Evolutionary conservation across 1,140 invertebrate species (phyloP).

Genomic region (Drosophila jambulina): DNA sequence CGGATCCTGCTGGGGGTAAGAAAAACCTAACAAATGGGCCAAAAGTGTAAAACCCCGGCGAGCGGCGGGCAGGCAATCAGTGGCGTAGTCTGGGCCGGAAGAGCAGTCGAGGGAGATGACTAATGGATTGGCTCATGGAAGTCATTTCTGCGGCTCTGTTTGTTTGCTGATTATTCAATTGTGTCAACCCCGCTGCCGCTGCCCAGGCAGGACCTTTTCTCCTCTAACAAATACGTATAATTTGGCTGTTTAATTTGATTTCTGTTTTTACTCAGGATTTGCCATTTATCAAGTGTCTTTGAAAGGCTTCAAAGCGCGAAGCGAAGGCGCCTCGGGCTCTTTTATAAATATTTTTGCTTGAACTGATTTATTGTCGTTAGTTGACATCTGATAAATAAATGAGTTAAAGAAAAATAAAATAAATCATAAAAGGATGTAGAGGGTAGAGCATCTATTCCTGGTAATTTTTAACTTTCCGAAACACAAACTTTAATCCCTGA

Average conservation of each 20-base stretch:
- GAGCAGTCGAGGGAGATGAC: slow-evolving; percentile 48
- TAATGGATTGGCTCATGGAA: slow-evolving; percentile 72
- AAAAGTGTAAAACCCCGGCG: slow-evolving; percentile 80
- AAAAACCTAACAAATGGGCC: slow-evolving; percentile 72
- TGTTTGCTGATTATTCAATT: slow-evolving; percentile 63
- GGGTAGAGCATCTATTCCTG: background rate
- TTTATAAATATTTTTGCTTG: slow-evolving; percentile 10
- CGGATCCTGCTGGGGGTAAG: slow-evolving; percentile 17
- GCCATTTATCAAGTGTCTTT: slow-evolving; percentile 32
- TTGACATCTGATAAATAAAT: slow-evolving; percentile 7
- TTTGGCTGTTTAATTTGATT: slow-evolving; percentile 51
- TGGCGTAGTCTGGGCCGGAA: slow-evolving; percentile 26
- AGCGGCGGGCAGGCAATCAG: slow-evolving; percentile 60
- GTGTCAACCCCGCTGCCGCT: slow-evolving; percentile 23
- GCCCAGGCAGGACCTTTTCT: slow-evolving; percentile 1
- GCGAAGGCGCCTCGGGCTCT: background rate
- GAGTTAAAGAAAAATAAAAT: background rate
- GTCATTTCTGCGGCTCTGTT: slow-evolving; percentile 54
- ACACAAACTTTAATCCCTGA: background rate
- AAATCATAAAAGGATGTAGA: background rate
- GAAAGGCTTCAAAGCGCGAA: slow-evolving; percentile 5
- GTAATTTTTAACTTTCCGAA: background rate
- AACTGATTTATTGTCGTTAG: slow-evolving; percentile 46
- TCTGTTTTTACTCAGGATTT: slow-evolving; percentile 28
- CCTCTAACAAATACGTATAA: slow-evolving; percentile 52